Evolutionary conservation across 2,888 invertebrate species (phyloP).

Genomic region (Cheilosia soror): DNA sequence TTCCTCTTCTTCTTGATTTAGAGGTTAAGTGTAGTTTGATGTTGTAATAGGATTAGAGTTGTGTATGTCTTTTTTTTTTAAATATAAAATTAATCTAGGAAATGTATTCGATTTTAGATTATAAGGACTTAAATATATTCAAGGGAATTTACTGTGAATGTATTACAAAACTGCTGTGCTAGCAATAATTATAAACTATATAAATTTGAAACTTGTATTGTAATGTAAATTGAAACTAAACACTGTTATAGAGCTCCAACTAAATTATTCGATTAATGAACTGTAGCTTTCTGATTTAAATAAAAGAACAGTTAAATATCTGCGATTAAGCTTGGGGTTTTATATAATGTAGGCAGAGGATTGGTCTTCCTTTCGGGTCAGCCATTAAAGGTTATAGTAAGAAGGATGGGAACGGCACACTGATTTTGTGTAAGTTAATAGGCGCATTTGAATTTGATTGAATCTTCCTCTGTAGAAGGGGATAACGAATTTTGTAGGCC

Average conservation of each 20-base stretch:
- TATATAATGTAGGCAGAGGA: neutral
- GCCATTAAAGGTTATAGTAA: too few species aligned
- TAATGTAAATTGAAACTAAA: neutral
- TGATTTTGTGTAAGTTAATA: too few species aligned
- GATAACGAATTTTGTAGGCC: too few species aligned
- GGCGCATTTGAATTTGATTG: too few species aligned
- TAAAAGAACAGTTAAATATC: slow-evolving; percentile 2
- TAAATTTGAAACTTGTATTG: slow-evolving; percentile 1
- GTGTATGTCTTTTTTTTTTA: neutral
- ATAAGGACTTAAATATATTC: neutral
- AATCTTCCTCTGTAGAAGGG: too few species aligned
- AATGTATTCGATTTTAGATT: neutral
- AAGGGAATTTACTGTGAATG: slow-evolving; percentile 32
- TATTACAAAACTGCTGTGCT: slow-evolving; percentile 70
- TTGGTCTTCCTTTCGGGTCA: too few species aligned
- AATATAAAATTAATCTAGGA: neutral
- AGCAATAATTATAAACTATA: slow-evolving; percentile 62
- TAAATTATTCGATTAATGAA: slow-evolving; percentile 38
- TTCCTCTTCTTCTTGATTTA: slow-evolving; percentile 58
- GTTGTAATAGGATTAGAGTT: neutral
- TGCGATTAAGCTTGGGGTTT: neutral
- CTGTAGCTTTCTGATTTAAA: slow-evolving; percentile 32
- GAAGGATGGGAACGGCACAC: too few species aligned
- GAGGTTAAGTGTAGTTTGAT: slow-evolving; percentile 25
- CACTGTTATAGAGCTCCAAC: neutral